Percentiles rank a stretch among this genome's conserved stretches.
phyloP scores from a whole-genome alignment of 64 coral and sea anemone species.

The Pachyseris speciosa region DNA sequence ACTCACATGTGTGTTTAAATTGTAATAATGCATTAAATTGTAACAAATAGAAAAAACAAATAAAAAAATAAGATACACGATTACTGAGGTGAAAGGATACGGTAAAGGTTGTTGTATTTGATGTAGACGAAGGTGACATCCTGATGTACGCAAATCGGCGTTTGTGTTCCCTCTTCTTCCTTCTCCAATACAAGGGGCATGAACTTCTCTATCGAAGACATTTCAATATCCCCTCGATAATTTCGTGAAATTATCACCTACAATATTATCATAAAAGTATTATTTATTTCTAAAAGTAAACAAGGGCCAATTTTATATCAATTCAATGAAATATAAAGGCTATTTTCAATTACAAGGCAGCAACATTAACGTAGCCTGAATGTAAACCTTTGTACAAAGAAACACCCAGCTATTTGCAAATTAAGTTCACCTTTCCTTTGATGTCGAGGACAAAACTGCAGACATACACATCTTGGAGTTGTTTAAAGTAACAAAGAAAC shows the following conservation, averaged over 20 bases:
- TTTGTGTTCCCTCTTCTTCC: conserved; percentile 87
- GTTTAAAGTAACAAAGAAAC: not conserved
- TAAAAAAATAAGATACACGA: too few relatives aligned
- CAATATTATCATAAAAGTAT: not conserved
- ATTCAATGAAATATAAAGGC: not conserved
- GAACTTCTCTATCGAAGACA: conserved; percentile 95
- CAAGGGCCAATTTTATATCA: not conserved
- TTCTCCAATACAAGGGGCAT: conserved; percentile 97
- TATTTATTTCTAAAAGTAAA: not conserved
- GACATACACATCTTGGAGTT: conserved; percentile 90
- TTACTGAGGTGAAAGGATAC: conserved; percentile 79
- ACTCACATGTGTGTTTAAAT: too few relatives aligned
- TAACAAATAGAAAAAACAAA: not conserved
- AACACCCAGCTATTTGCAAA: not conserved
- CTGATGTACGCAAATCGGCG: conserved; percentile 89
- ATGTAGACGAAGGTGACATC: conserved; percentile 98
- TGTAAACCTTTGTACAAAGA: too few relatives aligned
- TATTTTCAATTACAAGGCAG: not conserved
- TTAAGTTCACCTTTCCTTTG: conserved; percentile 87
- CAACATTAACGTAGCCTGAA: not conserved
- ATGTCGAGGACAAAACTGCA: conserved; percentile 93
- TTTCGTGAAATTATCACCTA: conserved; percentile 96
- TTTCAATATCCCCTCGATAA: conserved; percentile 95
- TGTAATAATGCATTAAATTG: not conserved
- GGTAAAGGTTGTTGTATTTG: conserved; percentile 97